Conservation (phyloP, 2,797 vertebrate species). For the Lepus townsendii region DNA sequence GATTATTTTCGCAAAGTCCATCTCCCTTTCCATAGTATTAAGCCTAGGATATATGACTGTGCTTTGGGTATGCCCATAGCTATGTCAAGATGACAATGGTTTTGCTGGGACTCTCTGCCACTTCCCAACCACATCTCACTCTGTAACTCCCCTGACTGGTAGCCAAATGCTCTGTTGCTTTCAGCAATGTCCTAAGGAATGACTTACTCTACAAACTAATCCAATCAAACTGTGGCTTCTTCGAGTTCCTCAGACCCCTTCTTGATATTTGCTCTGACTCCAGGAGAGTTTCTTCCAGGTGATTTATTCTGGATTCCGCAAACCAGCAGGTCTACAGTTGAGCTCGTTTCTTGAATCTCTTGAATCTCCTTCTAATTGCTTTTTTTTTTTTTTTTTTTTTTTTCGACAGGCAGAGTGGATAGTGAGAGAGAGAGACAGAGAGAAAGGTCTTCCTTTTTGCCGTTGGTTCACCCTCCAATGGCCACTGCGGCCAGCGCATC, state of each 20-base stretch:
- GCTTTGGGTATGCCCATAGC: neutral
- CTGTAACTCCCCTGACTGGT: neutral
- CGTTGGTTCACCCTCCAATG: too few relatives aligned
- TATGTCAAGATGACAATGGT: neutral
- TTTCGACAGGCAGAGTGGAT: too few relatives aligned
- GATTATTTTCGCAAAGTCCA: constrained; percentile 1
- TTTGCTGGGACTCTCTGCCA: neutral
- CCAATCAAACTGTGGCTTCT: neutral
- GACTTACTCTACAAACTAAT: constrained; percentile 7
- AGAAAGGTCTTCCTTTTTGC: too few relatives aligned
- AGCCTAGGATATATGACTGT: neutral
- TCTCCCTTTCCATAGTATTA: neutral
- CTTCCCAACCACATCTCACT: neutral
- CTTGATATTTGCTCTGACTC: neutral
- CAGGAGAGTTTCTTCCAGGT: neutral
- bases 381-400: too few relatives aligned
- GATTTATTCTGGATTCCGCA: neutral
- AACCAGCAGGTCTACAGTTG: neutral
- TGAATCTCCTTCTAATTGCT: constrained; percentile 14
- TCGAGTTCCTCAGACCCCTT: neutral
- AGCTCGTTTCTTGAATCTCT: neutral
- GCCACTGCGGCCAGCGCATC: too few relatives aligned
- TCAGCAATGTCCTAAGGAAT: neutral
- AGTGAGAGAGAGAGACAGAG: too few relatives aligned
- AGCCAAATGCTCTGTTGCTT: neutral